Percentiles rank a stretch among this genome's conserved stretches.
Conservation (phyloP, 2,113 vertebrate genomes). For the Odocoileus hemionus region DNA sequence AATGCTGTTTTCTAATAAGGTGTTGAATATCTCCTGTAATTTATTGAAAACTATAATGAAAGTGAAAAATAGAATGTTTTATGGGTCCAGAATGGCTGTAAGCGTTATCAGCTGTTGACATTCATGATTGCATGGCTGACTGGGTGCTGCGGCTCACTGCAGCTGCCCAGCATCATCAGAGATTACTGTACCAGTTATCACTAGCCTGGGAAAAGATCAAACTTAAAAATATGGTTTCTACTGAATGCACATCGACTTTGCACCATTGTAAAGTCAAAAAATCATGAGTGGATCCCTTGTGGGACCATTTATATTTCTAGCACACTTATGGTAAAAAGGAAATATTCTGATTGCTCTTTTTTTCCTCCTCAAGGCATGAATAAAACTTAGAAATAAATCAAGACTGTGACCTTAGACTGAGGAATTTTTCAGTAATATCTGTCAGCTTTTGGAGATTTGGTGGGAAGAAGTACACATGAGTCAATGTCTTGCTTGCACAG, state of each 20-base stretch:
- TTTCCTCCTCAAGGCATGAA: not conserved
- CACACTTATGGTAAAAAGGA: not conserved
- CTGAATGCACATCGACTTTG: not conserved
- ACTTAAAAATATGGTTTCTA: not conserved
- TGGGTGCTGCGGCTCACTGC: not conserved
- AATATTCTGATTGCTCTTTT: not conserved
- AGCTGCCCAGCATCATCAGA: not conserved
- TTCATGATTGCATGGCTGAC: not conserved
- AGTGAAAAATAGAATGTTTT: not conserved
- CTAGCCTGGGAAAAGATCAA: not conserved
- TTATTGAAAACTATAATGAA: not conserved
- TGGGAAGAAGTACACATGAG: not conserved
- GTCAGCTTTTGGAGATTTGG: not conserved
- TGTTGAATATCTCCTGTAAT: not conserved
- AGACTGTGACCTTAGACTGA: not conserved
- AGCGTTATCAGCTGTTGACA: not conserved
- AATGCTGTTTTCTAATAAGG: not conserved
- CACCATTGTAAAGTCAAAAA: not conserved
- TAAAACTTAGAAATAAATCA: slow-evolving; percentile 12
- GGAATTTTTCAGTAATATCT: not conserved
- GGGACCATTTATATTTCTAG: not conserved
- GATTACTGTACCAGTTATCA: not conserved
- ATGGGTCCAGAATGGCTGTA: not conserved
- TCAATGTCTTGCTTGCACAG: not conserved
- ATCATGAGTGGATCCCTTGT: not conserved